phyloP scores from a whole-genome alignment of 64 coral and sea anemone species.

The Actinia tenebrosa region DNA sequence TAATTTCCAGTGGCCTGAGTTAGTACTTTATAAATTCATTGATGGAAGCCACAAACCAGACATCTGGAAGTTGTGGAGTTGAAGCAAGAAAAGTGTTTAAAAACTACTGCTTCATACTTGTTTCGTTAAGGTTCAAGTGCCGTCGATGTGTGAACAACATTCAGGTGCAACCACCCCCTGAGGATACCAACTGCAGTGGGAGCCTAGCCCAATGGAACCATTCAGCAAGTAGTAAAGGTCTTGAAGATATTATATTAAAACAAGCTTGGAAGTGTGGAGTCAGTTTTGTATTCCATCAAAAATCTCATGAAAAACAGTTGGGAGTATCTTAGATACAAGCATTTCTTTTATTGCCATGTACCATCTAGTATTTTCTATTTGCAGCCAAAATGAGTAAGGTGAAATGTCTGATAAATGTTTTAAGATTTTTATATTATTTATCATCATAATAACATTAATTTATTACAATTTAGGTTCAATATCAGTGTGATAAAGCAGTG shows the following conservation, averaged over 20 bases:
- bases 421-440: no score
- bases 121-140: slow-evolving; percentile 61
- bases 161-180: slow-evolving; percentile 72
- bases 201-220: slow-evolving; percentile 88
- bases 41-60: no score
- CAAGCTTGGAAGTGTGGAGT: slow-evolving; percentile 83
- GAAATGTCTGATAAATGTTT: no score
- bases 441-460: no score
- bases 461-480: no score
- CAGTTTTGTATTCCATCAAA: slow-evolving; percentile 94
- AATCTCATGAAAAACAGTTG: slow-evolving; percentile 92
- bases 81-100: background rate
- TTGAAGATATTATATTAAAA: slow-evolving; percentile 78
- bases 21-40: no score
- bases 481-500: no score
- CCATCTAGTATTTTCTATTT: no score
- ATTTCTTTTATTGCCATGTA: no score
- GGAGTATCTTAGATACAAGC: slow-evolving; percentile 30
- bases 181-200: slow-evolving; percentile 72
- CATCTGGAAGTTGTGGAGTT: no score
- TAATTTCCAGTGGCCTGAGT: no score
- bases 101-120: background rate
- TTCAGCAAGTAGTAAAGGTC: slow-evolving; percentile 63
- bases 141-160: slow-evolving; percentile 92
- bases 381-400: no score